Base-by-base conservation (phyloP, 30 jellyfish, hydroid and myxozoan genomes). In the Turritopsis rubra region DNA sequence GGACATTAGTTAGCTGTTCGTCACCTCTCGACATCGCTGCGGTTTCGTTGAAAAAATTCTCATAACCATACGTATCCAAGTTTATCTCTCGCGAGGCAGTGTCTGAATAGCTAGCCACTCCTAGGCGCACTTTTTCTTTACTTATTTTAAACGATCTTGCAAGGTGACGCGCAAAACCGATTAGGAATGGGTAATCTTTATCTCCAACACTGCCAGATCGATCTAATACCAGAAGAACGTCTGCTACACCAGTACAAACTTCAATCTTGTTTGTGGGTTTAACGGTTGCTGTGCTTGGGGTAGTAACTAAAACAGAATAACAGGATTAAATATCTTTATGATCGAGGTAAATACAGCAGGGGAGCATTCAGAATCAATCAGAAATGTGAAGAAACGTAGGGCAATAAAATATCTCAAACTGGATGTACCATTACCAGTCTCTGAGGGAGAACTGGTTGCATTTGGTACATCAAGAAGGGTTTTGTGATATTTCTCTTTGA, bases 161-260 rank as follows among this genome's bases (percentile, higher is more conserved):
- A 68, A 68, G 77, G 19, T 68, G 77, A 68, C 28, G 77, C 9
- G 77, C 28, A 68, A 68, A 68, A n/a, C 77, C 77, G 19, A 68
- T 27, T 8, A 68, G 77, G 30, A 68, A 68, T 19, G 16, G 22
- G 30, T 68, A 68, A 27, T 68, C 77, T 68, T 23, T 27, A 68
- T 68, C 77, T n/a, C 77, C 77, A n/a, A 68, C 77, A 68, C 77
- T 68, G 31, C 77, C 77, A 9, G 77, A 68, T 68, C 77, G 28
- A 27, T 68, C 77, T 27, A 68, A 27, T 68, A 68, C 77, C 28
- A 68, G 21, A 17, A 68, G 23, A 9, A 68, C 77, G 30, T 68
- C 77, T 0, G 77, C 77, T 68, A n/a, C 77, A 19, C 77, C 77
- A 27, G 77, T 68, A 22, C 77, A 68, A 23, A 68, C 77, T 27